These are phyloP conservation scores for Muscicapa striata DNA, from an alignment of 2,797 vertebrate species.

Conservation along the genomic window DNA sequence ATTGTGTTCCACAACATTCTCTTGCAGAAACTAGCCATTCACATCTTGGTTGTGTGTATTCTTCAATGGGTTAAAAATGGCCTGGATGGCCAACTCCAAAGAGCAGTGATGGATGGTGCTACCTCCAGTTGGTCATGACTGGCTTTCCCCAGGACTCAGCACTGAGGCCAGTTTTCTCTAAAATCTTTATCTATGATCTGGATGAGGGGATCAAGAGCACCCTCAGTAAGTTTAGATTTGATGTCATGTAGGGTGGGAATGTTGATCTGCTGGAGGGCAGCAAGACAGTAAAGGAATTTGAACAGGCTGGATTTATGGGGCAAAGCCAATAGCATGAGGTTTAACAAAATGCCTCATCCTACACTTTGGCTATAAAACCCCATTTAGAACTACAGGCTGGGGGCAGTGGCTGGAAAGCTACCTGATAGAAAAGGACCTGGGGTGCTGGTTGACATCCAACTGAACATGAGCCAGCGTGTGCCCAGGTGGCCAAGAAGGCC, in stretches of 20 bases:
- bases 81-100: background rate
- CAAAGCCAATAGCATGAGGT: background rate
- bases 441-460: background rate
- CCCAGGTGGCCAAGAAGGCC: background rate
- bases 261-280: background rate
- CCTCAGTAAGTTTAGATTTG: background rate
- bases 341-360: background rate
- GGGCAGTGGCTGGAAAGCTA: background rate
- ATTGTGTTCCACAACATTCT: background rate
- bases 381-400: background rate
- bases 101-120: background rate
- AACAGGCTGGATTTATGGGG: background rate
- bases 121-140: background rate
- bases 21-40: background rate
- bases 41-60: background rate
- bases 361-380: background rate
- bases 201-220: background rate
- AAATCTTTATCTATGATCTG: background rate
- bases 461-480: rapidly evolving
- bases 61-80: background rate
- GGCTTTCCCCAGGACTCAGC: background rate
- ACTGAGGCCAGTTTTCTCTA: background rate
- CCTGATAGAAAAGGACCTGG: background rate
- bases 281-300: background rate
- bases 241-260: background rate